phyloP scores from a whole-genome alignment of 2,113 vertebrate species.

The Procapra przewalskii region DNA sequence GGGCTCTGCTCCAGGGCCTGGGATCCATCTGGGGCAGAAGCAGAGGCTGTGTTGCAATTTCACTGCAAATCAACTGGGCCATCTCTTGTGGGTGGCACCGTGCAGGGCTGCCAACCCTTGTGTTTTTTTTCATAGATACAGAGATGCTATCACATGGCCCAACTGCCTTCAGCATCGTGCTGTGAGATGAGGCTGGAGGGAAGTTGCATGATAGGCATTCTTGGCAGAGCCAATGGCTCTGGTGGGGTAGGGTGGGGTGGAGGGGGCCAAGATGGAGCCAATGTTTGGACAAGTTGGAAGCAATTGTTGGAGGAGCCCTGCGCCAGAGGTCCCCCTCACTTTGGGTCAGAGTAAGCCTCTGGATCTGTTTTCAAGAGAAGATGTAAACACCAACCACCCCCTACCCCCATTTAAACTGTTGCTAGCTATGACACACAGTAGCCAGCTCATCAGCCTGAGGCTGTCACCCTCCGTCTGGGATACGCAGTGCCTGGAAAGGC shows the following conservation, averaged over 20 bases:
- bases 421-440: background rate
- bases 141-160: slow-evolving; percentile 37
- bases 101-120: background rate
- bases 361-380: background rate
- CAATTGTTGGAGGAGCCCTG: background rate
- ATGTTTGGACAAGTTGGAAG: background rate
- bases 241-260: background rate
- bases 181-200: background rate
- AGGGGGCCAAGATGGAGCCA: background rate
- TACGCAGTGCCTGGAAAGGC: background rate
- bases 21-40: background rate
- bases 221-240: background rate
- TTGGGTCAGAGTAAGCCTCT: background rate
- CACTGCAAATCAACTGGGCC: slow-evolving; percentile 59
- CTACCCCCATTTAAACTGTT: background rate
- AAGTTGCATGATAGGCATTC: background rate
- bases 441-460: background rate
- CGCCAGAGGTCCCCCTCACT: background rate
- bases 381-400: no score
- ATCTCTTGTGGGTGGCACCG: slow-evolving; percentile 57
- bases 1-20: background rate
- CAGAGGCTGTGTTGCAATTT: slow-evolving; percentile 13
- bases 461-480: background rate
- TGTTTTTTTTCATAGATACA: background rate
- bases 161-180: slow-evolving; percentile 36